Conservation (phyloP, 2,888 invertebrate genomes). For the Mystacides longicornis region DNA sequence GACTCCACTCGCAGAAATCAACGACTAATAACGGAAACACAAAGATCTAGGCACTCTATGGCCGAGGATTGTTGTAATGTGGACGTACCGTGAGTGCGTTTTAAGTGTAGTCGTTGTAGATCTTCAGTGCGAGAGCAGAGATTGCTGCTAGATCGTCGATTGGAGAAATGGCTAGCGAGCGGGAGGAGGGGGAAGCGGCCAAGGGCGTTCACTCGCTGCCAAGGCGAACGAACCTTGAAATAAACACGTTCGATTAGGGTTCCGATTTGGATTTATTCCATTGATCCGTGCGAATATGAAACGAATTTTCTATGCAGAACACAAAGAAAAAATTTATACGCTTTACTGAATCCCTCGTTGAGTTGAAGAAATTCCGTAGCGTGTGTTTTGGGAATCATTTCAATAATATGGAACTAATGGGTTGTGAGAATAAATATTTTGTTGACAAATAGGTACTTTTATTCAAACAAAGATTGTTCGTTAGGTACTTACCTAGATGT, state of each 20-base stretch:
- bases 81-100: not conserved
- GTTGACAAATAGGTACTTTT: too few species aligned
- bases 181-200: conserved; percentile 27
- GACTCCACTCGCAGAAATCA: conserved; percentile 18
- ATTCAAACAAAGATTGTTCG: too few species aligned
- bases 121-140: not conserved
- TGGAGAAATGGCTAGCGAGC: conserved; percentile 4
- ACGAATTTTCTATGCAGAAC: not conserved
- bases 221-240: conserved; percentile 3
- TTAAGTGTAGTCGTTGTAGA: not conserved
- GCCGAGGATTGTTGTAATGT: not conserved
- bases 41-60: not conserved
- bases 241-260: conserved; percentile 2
- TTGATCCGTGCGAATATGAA: conserved; percentile 1
- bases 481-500: too few species aligned
- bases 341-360: not conserved
- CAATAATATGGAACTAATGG: conserved; percentile 1
- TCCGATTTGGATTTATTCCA: not conserved
- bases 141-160: not conserved
- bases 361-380: not conserved
- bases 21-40: conserved; percentile 25
- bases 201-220: conserved; percentile 30
- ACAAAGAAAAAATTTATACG: not conserved
- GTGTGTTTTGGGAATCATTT: not conserved
- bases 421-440: not conserved